phyloP scores from a whole-genome alignment of 2,888 invertebrate genomes.

The Hybos culiciformis region DNA sequence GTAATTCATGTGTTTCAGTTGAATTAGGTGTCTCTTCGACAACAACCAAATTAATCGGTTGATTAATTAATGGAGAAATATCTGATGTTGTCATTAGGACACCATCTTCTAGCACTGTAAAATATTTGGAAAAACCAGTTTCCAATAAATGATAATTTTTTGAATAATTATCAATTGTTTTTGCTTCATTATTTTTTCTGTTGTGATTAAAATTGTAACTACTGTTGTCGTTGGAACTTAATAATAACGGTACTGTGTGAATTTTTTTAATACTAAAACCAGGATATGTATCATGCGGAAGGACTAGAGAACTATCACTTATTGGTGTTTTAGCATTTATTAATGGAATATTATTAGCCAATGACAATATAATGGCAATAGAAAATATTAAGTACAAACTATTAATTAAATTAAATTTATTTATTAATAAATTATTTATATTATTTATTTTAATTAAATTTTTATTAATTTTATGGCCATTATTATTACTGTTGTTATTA shows the following conservation, averaged over 20 bases:
- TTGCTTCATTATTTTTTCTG: slow-evolving; percentile 7
- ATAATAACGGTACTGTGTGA: slow-evolving; percentile 35
- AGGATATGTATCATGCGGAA: slow-evolving; percentile 81
- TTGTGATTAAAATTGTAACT: background rate
- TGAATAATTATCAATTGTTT: slow-evolving; percentile 28
- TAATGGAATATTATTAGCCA: no score
- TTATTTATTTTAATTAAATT: background rate
- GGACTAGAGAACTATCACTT: slow-evolving; percentile 40
- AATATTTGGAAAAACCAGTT: slow-evolving; percentile 70
- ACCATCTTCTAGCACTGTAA: slow-evolving; percentile 76
- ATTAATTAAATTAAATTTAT: no score
- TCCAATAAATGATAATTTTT: slow-evolving; percentile 55
- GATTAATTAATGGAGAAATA: slow-evolving; percentile 64
- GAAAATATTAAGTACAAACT: no score
- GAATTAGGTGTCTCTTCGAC: slow-evolving; percentile 68
- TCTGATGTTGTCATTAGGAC: slow-evolving; percentile 84
- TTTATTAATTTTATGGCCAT: background rate
- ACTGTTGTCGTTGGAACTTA: slow-evolving; percentile 9
- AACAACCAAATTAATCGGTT: slow-evolving; percentile 66
- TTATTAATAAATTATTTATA: no score
- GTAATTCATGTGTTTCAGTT: slow-evolving; percentile 65
- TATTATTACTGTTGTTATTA: no score
- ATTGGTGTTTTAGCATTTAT: no score
- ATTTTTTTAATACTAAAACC: slow-evolving; percentile 78
- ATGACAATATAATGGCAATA: no score